These are phyloP conservation scores for Pholis gunnellus DNA, from an alignment of 2,113 vertebrate genomes.

Conservation along the genomic window DNA sequence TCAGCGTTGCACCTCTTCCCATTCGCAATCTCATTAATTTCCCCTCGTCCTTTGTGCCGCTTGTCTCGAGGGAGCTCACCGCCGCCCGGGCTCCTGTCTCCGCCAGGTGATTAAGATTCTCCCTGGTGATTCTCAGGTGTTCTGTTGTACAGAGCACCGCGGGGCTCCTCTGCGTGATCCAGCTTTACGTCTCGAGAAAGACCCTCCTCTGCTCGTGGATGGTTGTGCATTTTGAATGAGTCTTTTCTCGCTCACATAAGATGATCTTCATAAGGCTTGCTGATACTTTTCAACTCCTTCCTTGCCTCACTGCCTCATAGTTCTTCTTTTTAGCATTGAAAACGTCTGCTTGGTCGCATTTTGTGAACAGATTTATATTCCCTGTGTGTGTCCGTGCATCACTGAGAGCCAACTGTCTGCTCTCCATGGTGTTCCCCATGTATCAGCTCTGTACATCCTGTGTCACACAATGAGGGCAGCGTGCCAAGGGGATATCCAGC, in stretches of 20 bases:
- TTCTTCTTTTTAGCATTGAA: background rate
- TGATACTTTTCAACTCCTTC: background rate
- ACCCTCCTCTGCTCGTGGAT: constrained; percentile 5
- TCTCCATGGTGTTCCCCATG: constrained; percentile 62
- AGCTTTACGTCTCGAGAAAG: constrained; percentile 5
- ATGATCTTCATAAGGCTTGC: background rate
- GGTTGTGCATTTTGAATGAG: background rate
- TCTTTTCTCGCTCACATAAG: background rate
- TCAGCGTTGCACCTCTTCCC: constrained; percentile 12
- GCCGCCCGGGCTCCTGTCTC: background rate
- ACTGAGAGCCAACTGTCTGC: constrained; percentile 51
- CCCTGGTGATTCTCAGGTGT: constrained; percentile 19
- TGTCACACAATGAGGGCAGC: constrained; percentile 51
- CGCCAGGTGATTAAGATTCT: constrained; percentile 51
- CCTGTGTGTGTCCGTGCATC: constrained; percentile 33
- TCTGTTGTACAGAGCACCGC: constrained; percentile 8
- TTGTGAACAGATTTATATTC: constrained; percentile 21
- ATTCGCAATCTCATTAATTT: constrained; percentile 45
- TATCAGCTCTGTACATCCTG: constrained; percentile 61
- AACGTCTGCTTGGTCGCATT: background rate
- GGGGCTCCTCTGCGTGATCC: constrained; percentile 6
- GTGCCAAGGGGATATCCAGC: constrained; percentile 73
- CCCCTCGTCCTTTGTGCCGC: background rate
- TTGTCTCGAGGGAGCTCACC: constrained; percentile 16
- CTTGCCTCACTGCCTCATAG: background rate